phyloP scores from a whole-genome alignment of 2,797 vertebrate species.

The Phalloptychus januarius region DNA sequence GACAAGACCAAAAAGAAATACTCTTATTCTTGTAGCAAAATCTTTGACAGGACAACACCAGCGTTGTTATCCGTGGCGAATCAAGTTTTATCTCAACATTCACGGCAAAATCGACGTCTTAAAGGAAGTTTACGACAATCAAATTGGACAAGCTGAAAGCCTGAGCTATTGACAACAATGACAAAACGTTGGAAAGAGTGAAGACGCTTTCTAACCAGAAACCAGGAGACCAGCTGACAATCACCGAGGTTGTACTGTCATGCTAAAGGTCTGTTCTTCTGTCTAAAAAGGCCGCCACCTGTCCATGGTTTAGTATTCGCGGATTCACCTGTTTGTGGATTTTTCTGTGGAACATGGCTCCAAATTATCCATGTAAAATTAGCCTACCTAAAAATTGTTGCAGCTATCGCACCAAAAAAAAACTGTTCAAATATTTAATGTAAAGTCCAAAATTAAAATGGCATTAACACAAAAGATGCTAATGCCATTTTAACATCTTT shows the following conservation, averaged over 20 bases:
- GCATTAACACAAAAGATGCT: background rate
- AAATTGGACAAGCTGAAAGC: background rate
- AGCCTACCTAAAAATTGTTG: background rate
- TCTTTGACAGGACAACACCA: background rate
- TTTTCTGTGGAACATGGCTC: too few species aligned
- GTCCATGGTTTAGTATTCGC: too few species aligned
- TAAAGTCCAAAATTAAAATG: background rate
- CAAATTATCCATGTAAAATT: too few species aligned
- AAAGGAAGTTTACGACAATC: background rate
- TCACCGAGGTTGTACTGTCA: background rate
- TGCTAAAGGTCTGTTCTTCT: background rate
- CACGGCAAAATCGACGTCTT: background rate
- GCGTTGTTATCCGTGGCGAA: background rate
- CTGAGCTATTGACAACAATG: background rate
- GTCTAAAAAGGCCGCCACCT: too few species aligned
- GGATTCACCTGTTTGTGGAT: too few species aligned
- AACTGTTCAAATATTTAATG: background rate
- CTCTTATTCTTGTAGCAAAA: background rate
- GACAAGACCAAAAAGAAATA: background rate
- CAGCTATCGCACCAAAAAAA: background rate
- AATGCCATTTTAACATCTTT: too few species aligned
- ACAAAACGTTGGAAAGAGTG: background rate
- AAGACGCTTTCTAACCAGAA: background rate
- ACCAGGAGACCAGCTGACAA: too few species aligned
- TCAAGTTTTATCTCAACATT: background rate